Percentiles rank a stretch among this genome's conserved stretches.
Evolutionary conservation across 2,888 invertebrate species (phyloP).

Genomic region (Dasypolia templi): DNA sequence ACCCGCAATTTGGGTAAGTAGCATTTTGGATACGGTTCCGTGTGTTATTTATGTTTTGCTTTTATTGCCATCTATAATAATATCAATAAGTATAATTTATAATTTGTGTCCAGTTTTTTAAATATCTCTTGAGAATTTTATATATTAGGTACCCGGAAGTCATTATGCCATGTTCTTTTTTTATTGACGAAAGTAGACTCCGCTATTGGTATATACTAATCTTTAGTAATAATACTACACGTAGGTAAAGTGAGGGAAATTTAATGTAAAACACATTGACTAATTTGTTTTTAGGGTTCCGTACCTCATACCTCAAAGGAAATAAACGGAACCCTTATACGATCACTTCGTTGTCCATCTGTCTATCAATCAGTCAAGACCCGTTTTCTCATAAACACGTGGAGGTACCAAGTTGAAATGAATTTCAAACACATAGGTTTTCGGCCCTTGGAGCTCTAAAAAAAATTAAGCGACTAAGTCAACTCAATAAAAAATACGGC

Average conservation of each 20-base stretch:
- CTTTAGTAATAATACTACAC: neutral
- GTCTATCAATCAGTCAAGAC: no score
- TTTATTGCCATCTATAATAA: conserved; percentile 10
- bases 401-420: no score
- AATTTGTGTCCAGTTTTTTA: conserved; percentile 2
- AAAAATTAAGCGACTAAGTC: no score
- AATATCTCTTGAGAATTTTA: neutral
- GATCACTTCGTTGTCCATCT: no score
- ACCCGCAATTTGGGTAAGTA: conserved; percentile 58
- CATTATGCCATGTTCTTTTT: neutral
- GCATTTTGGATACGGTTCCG: conserved; percentile 25
- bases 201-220: neutral
- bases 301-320: no score
- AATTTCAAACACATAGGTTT: no score
- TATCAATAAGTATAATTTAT: conserved; percentile 25
- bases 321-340: no score
- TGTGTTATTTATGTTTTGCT: conserved; percentile 28
- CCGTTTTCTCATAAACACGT: no score
- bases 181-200: neutral
- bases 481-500: no score
- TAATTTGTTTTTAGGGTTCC: no score
- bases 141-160: neutral
- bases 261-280: neutral
- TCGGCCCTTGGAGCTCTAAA: no score
- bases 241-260: neutral